Base-by-base conservation (phyloP, 2,888 invertebrate species). In the Macrophya annulata region DNA sequence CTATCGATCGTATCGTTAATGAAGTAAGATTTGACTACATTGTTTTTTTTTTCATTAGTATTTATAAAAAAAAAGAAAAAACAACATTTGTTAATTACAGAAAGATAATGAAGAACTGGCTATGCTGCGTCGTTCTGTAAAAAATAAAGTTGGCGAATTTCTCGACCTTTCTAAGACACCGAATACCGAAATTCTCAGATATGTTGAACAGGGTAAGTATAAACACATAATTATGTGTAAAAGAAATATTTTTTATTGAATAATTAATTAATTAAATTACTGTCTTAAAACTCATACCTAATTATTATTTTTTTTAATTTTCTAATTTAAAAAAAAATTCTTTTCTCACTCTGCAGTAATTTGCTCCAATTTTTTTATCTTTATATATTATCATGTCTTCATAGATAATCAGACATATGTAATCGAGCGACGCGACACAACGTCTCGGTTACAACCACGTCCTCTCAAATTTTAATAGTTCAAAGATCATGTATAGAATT, bases 1-100 rank as follows among this genome's bases (percentile, higher is more conserved):
- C 96, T 0, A 95, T 98, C 0, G 95, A 97, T 90, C 95, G 95
- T 89, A 94, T 95, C 5, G 79, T 90, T 40, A 85, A 84, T 55
- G 25, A 40, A n/a, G 87, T 87, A 43, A 88, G 89, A 31, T 31
- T 31, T 31, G 31, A 31, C 31, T 31, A 3, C 3, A 31, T 31
- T 31, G 31, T 31, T 31, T 31, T 31, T 31, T 31, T 31, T 31
- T 31, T 31, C 25, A 43, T 40, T 48, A 6, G 15, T 45, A 85
- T 37, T n/a, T 12, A 62, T 85, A 76, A 55, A 72, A 51, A 79
- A 43, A 43, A 6, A 65, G 37, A 68, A 51, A 84, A 81, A 15
- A 77, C 43, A 77, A 15, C 59, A 43, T 40, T 72, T 43, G 72
- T 43, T 9, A 10, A 45, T 62, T n/a, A 25, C 65, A 85, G 77